A percentile compares a stretch with the other conserved stretches of the same genome.
phyloP scores from a whole-genome alignment of 2,888 invertebrate species.

The Criorhina ranunculi region DNA sequence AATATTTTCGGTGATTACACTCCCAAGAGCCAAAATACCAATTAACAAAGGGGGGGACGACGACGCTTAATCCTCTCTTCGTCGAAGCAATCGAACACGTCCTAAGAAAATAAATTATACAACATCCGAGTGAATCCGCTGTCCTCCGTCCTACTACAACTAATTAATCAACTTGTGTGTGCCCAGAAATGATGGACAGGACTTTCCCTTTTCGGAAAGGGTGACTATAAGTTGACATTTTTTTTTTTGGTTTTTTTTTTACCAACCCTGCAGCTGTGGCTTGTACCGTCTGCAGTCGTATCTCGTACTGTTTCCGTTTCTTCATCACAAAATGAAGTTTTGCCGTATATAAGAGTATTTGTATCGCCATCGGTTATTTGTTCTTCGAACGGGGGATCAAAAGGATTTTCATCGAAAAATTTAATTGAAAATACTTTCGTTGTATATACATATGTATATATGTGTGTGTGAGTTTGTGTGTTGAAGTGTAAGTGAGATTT shows the following conservation, averaged over 20 bases:
- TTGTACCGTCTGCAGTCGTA: conserved; percentile 48
- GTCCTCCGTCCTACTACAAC: conserved; percentile 25
- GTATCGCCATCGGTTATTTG: conserved; percentile 71
- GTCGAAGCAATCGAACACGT: conserved; percentile 20
- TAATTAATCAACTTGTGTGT: conserved; percentile 66
- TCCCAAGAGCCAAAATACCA: conserved; percentile 23
- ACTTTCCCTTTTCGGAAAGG: conserved; percentile 64
- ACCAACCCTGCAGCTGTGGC: conserved; percentile 61
- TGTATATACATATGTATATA: conserved; percentile 24
- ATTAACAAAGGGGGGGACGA: too few species aligned
- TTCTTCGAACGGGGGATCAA: conserved; percentile 74
- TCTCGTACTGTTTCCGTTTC: conserved; percentile 61
- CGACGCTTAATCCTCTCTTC: background rate
- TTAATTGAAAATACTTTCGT: conserved; percentile 70
- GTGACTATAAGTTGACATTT: conserved; percentile 64
- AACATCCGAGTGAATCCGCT: conserved; percentile 39
- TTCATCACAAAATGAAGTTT: conserved; percentile 55
- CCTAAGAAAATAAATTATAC: conserved; percentile 6
- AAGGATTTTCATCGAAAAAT: conserved; percentile 74
- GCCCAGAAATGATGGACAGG: conserved; percentile 52
- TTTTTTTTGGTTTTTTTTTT: too few species aligned
- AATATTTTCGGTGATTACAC: conserved; percentile 41
- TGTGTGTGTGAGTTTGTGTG: conserved; percentile 37
- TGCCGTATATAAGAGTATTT: conserved; percentile 61
- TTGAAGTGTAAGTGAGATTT: conserved; percentile 57